Base-by-base conservation (phyloP, 2,888 invertebrate species). In the Monoplex corrugatus region DNA sequence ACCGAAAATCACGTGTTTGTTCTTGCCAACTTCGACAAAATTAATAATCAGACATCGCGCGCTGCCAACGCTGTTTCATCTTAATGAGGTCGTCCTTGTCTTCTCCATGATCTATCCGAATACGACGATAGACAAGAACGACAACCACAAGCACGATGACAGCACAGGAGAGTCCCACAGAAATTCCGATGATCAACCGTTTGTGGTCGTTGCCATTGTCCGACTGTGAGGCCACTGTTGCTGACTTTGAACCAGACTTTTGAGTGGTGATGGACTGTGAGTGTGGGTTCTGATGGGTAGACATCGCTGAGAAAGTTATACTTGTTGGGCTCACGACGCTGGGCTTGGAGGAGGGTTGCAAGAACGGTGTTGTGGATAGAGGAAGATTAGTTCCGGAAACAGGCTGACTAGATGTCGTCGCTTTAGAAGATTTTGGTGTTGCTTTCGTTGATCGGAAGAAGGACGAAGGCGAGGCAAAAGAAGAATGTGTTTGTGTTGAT, bases 91-190 rank as follows among this genome's bases (percentile, higher is more conserved):
- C n/a, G 13, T 83, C 45, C 0, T 32, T 40, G 82, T 83, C 82
- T 0, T 40, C 82, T 28, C n/a, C 28, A 45, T 19, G 44, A 44
- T n/a, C 23, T 10, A 32, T 16, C 45, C 28, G 82, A 44, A 32
- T 23, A 19, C 84, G 84, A 57, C 84, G 84, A 50, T 45, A 50
- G 84, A 84, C 57, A 13, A 57, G 19, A 3, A 57, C 84, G 38
- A 84, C 35, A 32, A 38, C 50, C 13, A n/a, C 45, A 13, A 84
- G n/a, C 38, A 57, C 44, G 2, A 84, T 3, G 6, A 84, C 38
- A 23, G 84, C 35, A 8, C 35, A 19, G 28, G 32, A 35, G 16
- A 84, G 50, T 23, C 84, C 84, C 8, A 84, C 38, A n/a, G n/a
- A 35, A n/a, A 57, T 57, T 5, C 84, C 84, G 32, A 84, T 57